Conservation (phyloP, 2,888 invertebrate species). For the Drosophila neotestacea region DNA sequence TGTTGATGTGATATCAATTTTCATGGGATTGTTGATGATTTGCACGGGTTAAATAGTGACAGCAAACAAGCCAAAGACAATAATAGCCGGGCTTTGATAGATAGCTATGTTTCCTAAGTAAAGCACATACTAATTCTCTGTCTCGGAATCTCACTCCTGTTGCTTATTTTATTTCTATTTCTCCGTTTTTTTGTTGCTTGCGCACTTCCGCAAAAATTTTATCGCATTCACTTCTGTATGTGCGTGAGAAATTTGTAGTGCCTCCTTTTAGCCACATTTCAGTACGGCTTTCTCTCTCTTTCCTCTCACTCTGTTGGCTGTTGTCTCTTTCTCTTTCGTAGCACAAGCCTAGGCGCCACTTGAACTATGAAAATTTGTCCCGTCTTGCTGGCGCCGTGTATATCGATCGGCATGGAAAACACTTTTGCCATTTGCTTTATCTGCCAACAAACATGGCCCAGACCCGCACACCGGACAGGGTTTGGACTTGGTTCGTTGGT, state of each 20-base stretch:
- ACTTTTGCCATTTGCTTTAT: slow-evolving; percentile 79
- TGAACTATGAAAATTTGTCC: slow-evolving; percentile 83
- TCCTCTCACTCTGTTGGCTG: neutral
- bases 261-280: slow-evolving; percentile 75
- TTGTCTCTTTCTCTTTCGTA: slow-evolving; percentile 2
- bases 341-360: slow-evolving; percentile 79
- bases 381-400: slow-evolving; percentile 81
- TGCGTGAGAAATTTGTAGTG: slow-evolving; percentile 75
- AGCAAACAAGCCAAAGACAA: slow-evolving; percentile 5
- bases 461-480: slow-evolving; percentile 51
- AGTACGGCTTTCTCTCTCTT: slow-evolving; percentile 22
- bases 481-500: slow-evolving; percentile 65
- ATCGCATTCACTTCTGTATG: slow-evolving; percentile 68
- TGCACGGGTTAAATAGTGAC: neutral
- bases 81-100: slow-evolving; percentile 10
- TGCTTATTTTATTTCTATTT: slow-evolving; percentile 38
- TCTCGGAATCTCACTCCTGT: slow-evolving; percentile 50
- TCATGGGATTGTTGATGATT: neutral
- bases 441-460: slow-evolving; percentile 74
- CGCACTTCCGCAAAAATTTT: slow-evolving; percentile 81
- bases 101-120: neutral
- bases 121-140: neutral
- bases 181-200: slow-evolving; percentile 42
- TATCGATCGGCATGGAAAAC: slow-evolving; percentile 81
- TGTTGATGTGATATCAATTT: slow-evolving; percentile 66